These are phyloP conservation scores for Teinopalpus imperialis DNA, from an alignment of 2,888 invertebrate species.

Conservation along the genomic window DNA sequence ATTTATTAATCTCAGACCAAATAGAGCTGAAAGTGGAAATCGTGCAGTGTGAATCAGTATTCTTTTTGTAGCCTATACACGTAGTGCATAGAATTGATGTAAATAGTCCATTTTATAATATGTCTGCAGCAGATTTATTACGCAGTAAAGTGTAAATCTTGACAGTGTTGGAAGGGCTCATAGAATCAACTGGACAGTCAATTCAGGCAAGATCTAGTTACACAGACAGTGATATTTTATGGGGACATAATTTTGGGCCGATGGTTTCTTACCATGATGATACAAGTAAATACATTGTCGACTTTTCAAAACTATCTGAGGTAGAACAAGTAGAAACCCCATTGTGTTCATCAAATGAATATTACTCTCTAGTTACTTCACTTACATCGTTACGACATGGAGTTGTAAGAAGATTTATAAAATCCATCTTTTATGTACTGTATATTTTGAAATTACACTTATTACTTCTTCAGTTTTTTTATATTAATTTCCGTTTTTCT, in stretches of 20 bases:
- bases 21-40: conserved; percentile 88
- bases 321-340: conserved; percentile 93
- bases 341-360: conserved; percentile 89
- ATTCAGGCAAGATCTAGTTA: conserved; percentile 93
- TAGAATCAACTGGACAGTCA: conserved; percentile 93
- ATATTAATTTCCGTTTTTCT: too few species aligned
- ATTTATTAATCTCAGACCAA: conserved; percentile 89
- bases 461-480: too few species aligned
- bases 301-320: conserved; percentile 93
- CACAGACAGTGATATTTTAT: conserved; percentile 89
- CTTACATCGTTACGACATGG: neutral
- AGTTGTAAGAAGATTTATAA: too few species aligned
- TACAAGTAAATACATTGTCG: conserved; percentile 89
- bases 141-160: conserved; percentile 93
- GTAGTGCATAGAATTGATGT: conserved; percentile 95
- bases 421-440: too few species aligned
- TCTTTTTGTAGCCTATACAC: conserved; percentile 98
- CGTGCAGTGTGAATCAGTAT: conserved; percentile 94
- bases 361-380: conserved; percentile 50
- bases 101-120: conserved; percentile 92
- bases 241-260: conserved; percentile 93
- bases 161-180: conserved; percentile 93
- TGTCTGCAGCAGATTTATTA: conserved; percentile 94
- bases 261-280: conserved; percentile 88
- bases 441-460: too few species aligned